Evolutionary conservation across 2,113 vertebrate genomes (phyloP).

Genomic region (Archocentrus centrarchus): DNA sequence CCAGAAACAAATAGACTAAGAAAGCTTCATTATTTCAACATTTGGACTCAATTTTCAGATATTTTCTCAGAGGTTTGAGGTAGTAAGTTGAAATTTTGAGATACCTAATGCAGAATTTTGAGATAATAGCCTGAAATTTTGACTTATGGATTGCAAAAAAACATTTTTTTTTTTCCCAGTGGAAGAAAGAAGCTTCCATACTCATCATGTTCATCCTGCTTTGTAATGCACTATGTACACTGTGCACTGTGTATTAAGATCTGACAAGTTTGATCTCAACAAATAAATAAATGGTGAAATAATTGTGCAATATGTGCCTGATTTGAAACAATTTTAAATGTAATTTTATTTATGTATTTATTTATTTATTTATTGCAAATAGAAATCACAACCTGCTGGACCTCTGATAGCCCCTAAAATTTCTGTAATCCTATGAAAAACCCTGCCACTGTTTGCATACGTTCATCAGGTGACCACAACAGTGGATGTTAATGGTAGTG

Average conservation of each 20-base stretch:
- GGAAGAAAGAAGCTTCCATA: background rate
- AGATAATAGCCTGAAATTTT: background rate
- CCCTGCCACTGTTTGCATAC: background rate
- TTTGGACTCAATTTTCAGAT: fast-evolving
- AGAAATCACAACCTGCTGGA: background rate
- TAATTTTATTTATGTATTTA: too few species aligned
- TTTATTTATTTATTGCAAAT: too few species aligned
- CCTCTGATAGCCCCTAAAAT: background rate
- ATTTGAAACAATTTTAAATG: too few species aligned
- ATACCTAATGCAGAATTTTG: too few species aligned
- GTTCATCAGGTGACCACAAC: background rate
- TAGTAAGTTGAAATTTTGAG: background rate
- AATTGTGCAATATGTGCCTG: background rate
- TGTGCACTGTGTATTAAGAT: background rate
- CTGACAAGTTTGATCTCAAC: background rate
- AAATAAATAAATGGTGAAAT: background rate
- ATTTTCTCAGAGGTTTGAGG: background rate
- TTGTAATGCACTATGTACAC: background rate
- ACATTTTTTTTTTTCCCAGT: background rate
- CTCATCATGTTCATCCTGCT: background rate
- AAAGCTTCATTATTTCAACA: background rate
- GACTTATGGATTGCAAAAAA: background rate
- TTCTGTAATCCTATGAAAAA: background rate
- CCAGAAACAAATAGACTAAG: background rate
- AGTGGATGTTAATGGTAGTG: background rate